Base-by-base conservation (phyloP, 1,140 invertebrate genomes). In the Nephotettix cincticeps region DNA sequence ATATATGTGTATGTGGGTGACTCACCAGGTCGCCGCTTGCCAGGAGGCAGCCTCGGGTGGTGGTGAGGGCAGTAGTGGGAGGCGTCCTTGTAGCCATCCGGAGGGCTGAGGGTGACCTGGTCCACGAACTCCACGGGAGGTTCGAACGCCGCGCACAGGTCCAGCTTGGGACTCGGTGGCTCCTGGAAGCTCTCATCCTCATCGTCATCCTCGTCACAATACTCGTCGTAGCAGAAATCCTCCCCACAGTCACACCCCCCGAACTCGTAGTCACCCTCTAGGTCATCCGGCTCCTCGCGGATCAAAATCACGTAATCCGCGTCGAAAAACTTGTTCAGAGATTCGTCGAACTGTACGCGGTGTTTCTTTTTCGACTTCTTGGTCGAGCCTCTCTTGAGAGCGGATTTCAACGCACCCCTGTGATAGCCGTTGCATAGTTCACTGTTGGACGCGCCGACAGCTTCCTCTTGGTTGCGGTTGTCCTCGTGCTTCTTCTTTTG, bases 231-330 rank as follows among this genome's bases (percentile, higher is more conserved):
- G 63, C 70, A 72, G 65, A 67, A 74, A 17, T 80, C 74, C 11
- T 76, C 76, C 11, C 73, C 74, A 4, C 65, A 71, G 30, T 71
- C 75, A 67, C 68, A 61, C 32, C 64, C 69, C 25, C 70, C 72
- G 69, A 70, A 76, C 71, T 45, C 77, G 65, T 68, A 76, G 19
- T 90, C 91, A 79, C 90, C 90, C 76, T 92, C 90, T 54, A 91
- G 90, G 75, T 90, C 90, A 70, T 91, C 90, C 74, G 90, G 92
- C 77, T 94, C 92, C 76, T 93, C 91, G 43, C 92, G 87, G 58
- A 93, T 92, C 25, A 93, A 81, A 75, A 94, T 93, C 72, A 94
- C 93, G 76, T 94, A 94, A 81, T 94, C 92, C 1, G 92, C 91
- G 69, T 93, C 92, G 79, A 93, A 93, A 81, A 93, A 93, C 80